Conservation (phyloP, 2,888 invertebrate genomes). For the Cerastoderma edule region DNA sequence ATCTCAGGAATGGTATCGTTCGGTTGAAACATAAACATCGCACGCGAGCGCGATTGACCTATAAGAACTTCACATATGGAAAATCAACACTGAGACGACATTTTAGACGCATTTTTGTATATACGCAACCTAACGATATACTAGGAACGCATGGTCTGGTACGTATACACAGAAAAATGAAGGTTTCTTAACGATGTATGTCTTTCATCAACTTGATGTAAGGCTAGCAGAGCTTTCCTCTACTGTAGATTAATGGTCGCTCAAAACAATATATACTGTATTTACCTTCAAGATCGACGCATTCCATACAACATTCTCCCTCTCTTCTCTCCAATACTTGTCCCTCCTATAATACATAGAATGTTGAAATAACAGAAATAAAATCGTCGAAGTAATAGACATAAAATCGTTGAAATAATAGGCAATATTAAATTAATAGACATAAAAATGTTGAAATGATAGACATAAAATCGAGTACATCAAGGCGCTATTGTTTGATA, state of each 20-base stretch:
- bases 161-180: background rate
- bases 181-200: background rate
- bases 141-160: background rate
- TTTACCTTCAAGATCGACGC: constrained; percentile 4
- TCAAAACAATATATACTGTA: background rate
- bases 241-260: background rate
- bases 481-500: background rate
- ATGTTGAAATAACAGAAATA: background rate
- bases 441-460: background rate
- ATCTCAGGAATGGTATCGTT: no score
- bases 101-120: no score
- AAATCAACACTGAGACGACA: no score
- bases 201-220: background rate
- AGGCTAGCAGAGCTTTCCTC: background rate
- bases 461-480: background rate
- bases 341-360: background rate
- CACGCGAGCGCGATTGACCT: no score
- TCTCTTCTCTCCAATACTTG: background rate
- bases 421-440: background rate
- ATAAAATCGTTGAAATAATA: background rate
- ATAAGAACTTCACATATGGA: no score
- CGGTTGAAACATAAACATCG: no score
- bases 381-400: background rate
- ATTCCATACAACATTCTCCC: constrained; percentile 11
- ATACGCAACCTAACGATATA: background rate